Evolutionary conservation across 2,797 vertebrate species (phyloP).

Genomic region (Syngnathus rostellatus): DNA sequence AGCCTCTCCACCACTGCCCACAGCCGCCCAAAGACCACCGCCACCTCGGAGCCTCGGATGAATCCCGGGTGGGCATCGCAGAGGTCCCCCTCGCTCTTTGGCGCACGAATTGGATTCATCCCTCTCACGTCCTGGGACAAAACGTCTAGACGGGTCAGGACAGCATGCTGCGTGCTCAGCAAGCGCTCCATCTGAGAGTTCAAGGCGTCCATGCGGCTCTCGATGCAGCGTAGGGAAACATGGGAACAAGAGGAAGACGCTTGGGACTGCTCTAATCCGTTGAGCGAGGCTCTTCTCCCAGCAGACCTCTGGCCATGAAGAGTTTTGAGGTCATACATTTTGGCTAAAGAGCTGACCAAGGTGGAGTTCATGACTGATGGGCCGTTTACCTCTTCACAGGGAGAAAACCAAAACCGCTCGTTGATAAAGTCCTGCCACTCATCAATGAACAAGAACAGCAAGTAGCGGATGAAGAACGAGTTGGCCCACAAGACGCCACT

Average conservation of each 20-base stretch:
- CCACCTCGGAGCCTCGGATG: constrained; percentile 42
- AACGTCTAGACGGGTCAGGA: constrained; percentile 70
- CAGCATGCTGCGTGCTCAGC: constrained; percentile 69
- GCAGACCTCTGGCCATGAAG: constrained; percentile 66
- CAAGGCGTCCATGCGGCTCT: constrained; percentile 71
- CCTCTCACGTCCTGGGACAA: constrained; percentile 68
- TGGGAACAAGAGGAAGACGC: constrained; percentile 21
- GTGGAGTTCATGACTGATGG: constrained; percentile 58
- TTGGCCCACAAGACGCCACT: constrained; percentile 20
- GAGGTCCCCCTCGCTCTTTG: constrained; percentile 34
- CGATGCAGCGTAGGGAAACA: constrained; percentile 39
- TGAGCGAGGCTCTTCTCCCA: constrained; percentile 48
- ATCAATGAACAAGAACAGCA: constrained; percentile 12
- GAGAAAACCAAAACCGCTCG: neutral
- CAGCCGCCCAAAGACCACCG: constrained; percentile 60
- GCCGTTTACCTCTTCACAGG: neutral
- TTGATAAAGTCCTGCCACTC: constrained; percentile 14
- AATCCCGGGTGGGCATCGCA: neutral
- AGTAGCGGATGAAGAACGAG: constrained; percentile 23
- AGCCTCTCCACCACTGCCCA: constrained; percentile 58
- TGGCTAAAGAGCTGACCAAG: constrained; percentile 78
- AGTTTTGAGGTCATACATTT: constrained; percentile 72
- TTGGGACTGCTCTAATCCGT: constrained; percentile 44
- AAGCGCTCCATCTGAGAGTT: constrained; percentile 74
- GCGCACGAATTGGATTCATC: constrained; percentile 64